phyloP scores from a whole-genome alignment of 2,113 vertebrate species.

The Vulpes vulpes region DNA sequence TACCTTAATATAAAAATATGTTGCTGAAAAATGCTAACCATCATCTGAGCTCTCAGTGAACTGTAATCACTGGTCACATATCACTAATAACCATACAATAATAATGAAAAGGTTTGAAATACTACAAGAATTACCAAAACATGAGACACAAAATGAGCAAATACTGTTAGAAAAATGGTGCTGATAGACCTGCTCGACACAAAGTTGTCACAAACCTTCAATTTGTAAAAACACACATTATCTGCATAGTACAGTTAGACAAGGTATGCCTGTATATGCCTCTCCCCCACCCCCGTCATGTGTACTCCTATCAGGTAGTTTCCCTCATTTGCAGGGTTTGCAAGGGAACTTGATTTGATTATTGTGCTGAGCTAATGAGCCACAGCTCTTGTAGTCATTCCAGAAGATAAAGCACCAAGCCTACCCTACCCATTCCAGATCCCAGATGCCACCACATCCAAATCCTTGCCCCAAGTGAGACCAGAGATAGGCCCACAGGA shows the following conservation, averaged over 20 bases:
- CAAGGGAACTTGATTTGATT: neutral
- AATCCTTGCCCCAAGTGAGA: neutral
- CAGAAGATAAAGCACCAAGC: neutral
- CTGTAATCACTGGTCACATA: neutral
- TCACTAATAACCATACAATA: neutral
- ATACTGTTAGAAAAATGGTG: neutral
- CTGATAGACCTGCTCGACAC: neutral
- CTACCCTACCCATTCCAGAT: neutral
- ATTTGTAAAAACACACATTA: neutral
- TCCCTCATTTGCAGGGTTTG: neutral
- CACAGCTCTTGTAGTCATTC: neutral
- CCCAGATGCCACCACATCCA: neutral
- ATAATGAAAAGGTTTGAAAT: neutral
- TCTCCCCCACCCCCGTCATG: neutral
- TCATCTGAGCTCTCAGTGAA: neutral
- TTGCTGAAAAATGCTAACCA: neutral
- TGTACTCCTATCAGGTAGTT: neutral
- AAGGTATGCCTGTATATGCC: neutral
- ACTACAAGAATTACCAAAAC: neutral
- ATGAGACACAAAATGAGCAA: neutral
- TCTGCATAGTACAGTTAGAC: neutral
- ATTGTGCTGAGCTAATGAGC: neutral
- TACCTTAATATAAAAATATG: neutral
- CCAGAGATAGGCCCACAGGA: neutral
- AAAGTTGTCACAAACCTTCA: neutral